These are phyloP conservation scores for Blastobasis adustella DNA, from an alignment of 2,888 invertebrate species.

Conservation along the genomic window DNA sequence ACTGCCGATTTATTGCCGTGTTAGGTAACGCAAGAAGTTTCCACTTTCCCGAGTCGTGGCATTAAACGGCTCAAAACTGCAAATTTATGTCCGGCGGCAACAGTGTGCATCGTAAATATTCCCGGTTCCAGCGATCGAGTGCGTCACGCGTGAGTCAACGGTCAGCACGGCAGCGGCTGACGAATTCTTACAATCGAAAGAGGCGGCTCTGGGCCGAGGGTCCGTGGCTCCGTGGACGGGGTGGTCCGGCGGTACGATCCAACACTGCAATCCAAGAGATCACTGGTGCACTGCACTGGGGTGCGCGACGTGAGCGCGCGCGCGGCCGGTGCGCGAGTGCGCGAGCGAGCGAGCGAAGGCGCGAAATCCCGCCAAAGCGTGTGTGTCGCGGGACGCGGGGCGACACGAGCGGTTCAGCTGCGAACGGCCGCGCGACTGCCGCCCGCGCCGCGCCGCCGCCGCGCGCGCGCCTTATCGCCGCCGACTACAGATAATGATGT, in stretches of 20 bases:
- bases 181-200: conserved; percentile 41
- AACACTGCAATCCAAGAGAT: conserved; percentile 73
- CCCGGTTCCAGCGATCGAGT: conserved; percentile 66
- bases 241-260: conserved; percentile 34
- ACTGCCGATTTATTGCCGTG: no score
- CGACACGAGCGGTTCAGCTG: conserved; percentile 37
- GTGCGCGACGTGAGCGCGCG: conserved; percentile 44
- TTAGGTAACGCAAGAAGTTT: no score
- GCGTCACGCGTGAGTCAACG: conserved; percentile 72
- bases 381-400: conserved; percentile 39
- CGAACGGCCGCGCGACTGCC: conserved; percentile 63
- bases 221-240: conserved; percentile 28
- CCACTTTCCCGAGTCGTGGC: no score
- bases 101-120: conserved; percentile 38
- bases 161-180: no score
- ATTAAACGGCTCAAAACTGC: background rate
- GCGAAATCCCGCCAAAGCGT: conserved; percentile 69
- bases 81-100: conserved; percentile 1
- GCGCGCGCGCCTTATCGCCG: conserved; percentile 66
- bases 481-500: conserved; percentile 71
- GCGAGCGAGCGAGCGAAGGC: conserved; percentile 54
- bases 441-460: conserved; percentile 24
- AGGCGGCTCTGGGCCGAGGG: no score
- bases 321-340: conserved; percentile 52
- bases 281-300: conserved; percentile 34